Conservation (phyloP, 2,113 vertebrate genomes). For the Carettochelys insculpta region DNA sequence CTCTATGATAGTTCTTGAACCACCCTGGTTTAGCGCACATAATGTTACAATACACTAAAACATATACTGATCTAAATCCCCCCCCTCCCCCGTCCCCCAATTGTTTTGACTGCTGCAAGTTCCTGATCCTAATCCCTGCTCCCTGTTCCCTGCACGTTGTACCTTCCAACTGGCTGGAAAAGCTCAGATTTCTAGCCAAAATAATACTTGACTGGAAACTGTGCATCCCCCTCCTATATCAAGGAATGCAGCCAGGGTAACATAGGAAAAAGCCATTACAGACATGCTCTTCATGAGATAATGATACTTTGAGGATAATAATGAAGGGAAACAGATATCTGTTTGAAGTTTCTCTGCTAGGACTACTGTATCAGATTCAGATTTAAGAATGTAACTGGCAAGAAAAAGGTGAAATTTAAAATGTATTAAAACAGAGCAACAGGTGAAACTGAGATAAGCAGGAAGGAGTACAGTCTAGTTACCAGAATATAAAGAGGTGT, state of each 20-base stretch:
- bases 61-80: neutral
- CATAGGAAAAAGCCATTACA: neutral
- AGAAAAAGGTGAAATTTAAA: neutral
- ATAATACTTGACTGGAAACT: neutral
- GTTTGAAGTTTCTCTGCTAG: neutral
- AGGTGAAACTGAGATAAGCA: neutral
- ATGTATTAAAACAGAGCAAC: neutral
- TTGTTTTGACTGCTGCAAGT: neutral
- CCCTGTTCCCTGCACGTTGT: conserved; percentile 11
- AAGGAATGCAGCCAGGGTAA: neutral
- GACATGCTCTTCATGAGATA: neutral
- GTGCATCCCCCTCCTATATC: neutral
- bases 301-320: neutral
- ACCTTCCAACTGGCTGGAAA: neutral
- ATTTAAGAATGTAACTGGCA: neutral
- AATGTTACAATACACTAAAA: neutral
- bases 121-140: neutral
- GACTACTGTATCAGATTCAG: neutral
- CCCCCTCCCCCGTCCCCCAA: no score
- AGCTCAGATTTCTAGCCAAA: neutral
- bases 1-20: neutral
- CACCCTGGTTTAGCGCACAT: neutral
- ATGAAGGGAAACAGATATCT: neutral
- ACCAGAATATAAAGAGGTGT: neutral
- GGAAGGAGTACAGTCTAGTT: neutral